These are phyloP conservation scores for Tromatobia lineatoria DNA, from an alignment of 2,888 invertebrate genomes.

Conservation along the genomic window DNA sequence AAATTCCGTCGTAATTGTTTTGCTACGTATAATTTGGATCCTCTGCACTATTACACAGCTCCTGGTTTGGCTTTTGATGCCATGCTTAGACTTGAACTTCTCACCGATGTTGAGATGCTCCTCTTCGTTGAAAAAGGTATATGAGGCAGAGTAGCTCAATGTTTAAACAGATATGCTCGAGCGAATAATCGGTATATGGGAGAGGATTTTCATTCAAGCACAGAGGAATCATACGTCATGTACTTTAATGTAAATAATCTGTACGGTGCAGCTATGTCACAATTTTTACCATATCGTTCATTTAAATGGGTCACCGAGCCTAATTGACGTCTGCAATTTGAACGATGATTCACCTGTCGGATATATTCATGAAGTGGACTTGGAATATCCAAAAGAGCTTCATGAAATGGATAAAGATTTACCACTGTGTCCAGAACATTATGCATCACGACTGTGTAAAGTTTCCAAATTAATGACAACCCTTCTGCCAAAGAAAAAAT, in stretches of 20 bases:
- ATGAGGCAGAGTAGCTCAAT: not conserved
- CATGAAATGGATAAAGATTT: constrained; percentile 14
- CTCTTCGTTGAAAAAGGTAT: not conserved
- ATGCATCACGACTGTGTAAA: too few relatives aligned
- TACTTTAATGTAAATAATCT: not conserved
- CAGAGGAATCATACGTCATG: constrained; percentile 1
- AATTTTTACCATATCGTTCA: too few relatives aligned
- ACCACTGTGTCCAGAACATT: too few relatives aligned
- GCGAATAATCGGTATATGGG: not conserved
- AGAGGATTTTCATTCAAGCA: not conserved
- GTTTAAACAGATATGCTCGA: not conserved
- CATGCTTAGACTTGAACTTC: too few relatives aligned
- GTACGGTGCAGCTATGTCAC: not conserved
- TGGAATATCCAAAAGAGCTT: constrained; percentile 1
- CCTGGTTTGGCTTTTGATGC: too few relatives aligned
- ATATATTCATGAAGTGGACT: constrained; percentile 16
- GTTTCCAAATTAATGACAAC: constrained; percentile 14
- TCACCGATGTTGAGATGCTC: not conserved
- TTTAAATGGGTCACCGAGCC: too few relatives aligned
- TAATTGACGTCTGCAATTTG: too few relatives aligned
- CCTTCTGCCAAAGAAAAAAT: not conserved
- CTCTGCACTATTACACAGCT: too few relatives aligned
- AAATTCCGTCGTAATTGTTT: too few relatives aligned
- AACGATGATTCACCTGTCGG: not conserved
- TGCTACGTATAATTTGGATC: too few relatives aligned